phyloP scores from a whole-genome alignment of 1,140 invertebrate species.

The Contarinia nasturtii region DNA sequence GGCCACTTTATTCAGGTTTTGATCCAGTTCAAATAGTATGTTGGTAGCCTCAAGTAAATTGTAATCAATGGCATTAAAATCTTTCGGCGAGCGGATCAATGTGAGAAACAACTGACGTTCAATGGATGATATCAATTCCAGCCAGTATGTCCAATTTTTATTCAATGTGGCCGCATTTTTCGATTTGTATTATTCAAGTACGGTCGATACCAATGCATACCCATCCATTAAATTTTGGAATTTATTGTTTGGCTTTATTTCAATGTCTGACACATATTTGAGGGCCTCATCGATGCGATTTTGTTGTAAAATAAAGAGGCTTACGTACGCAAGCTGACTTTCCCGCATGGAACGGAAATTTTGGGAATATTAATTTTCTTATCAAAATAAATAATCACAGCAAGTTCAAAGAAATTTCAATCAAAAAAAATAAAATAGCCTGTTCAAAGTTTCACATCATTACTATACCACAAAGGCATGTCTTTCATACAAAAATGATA shows the following conservation, averaged over 20 bases:
- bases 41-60: conserved; percentile 30
- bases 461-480: too few relatives aligned
- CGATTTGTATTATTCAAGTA: conserved; percentile 31
- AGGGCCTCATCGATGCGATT: conserved; percentile 56
- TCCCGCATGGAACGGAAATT: too few relatives aligned
- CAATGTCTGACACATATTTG: conserved; percentile 46
- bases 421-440: too few relatives aligned
- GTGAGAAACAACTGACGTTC: conserved; percentile 47
- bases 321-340: too few relatives aligned
- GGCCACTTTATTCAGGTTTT: too few relatives aligned
- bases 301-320: conserved; percentile 43
- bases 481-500: too few relatives aligned
- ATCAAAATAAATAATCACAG: too few relatives aligned
- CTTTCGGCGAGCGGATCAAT: conserved; percentile 22
- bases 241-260: conserved; percentile 32
- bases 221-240: conserved; percentile 42
- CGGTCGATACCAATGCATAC: conserved; percentile 54
- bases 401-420: too few relatives aligned
- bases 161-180: not conserved
- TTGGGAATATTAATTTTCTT: too few relatives aligned
- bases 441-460: too few relatives aligned
- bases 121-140: conserved; percentile 42
- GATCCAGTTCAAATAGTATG: conserved; percentile 48
- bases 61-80: conserved; percentile 17
- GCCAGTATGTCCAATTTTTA: conserved; percentile 45